Evolutionary conservation across 2,797 vertebrate genomes (phyloP), one percentile per base, ranked within the genome.

Genomic region (Gymnodraco acuticeps): DNA sequence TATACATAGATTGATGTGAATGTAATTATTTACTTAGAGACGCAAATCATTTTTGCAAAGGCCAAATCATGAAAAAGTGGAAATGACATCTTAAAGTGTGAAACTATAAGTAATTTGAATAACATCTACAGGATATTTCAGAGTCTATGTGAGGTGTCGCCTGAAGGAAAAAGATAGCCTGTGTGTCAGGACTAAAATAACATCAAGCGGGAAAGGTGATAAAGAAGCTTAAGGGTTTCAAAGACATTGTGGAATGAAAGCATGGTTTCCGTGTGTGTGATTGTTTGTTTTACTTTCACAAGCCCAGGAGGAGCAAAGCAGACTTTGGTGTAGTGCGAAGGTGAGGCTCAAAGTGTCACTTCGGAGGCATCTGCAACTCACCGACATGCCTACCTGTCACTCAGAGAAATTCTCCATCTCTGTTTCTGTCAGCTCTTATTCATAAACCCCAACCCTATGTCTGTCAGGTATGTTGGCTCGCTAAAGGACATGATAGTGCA

Each of bases 361-460:
- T 82, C 51, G 4, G 43, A 86, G 54, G 59, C n/a, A 2, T 82
- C 46, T 82, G 59, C 19, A 81, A 61, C 67, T 82, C 50, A 58
- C 67, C 10, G 8, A 77, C 75, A 68, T 78, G 75, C 53, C 87
- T 19, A n/a, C 19, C 55, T 89, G 78, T 88, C 90, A 89, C 48
- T 86, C 83, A 82, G 0, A 38, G 27, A 73, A 61, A 79, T 9
- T 45, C 75, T 83, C 53, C 3, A 9, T 78, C 74, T 80, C 84
- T 83, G 45, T 23, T 50, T 53, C 79, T 79, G 78, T 90, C 85
- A 82, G 62, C 23, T 15, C 41, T 9, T 56, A 64, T 56, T 77
- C 66, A 60, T 46, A 55, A 72, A 56, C 51, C 4, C 16, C 41
- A 79, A 71, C 78, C 88, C 81, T 12, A 58, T 9, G 76, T 92